Evolutionary conservation across 2,888 invertebrate genomes (phyloP).

Genomic region (Adineta ricciae): DNA sequence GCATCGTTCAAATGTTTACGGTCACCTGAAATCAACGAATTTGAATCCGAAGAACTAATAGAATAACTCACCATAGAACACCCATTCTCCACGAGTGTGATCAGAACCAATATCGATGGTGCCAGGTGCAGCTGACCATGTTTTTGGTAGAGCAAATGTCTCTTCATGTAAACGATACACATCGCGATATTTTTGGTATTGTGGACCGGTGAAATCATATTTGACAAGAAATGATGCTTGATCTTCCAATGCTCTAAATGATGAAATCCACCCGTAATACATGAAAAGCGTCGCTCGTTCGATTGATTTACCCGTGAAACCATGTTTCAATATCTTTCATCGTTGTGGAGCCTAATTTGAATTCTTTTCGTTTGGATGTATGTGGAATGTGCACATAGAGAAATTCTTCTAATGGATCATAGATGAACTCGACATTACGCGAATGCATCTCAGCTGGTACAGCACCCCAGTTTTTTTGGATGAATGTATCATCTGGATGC

Average conservation of each 20-base stretch:
- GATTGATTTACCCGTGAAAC: background rate
- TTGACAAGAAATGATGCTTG: background rate
- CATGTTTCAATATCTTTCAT: background rate
- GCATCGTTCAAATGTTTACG: background rate
- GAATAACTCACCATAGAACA: background rate
- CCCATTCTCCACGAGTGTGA: background rate
- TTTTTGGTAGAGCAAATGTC: background rate
- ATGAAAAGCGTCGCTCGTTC: background rate
- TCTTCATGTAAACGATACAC: background rate
- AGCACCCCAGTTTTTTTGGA: background rate
- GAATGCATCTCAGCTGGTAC: background rate
- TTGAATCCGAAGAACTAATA: background rate
- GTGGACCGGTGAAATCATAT: background rate
- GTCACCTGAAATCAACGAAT: background rate
- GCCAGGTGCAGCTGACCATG: background rate
- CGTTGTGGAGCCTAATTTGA: background rate
- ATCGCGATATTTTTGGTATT: background rate
- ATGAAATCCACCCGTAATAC: background rate
- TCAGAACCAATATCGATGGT: background rate
- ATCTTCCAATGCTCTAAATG: background rate
- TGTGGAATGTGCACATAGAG: background rate
- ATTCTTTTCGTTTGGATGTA: background rate
- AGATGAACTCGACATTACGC: background rate
- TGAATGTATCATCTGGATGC: background rate
- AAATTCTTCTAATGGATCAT: conserved; percentile 15